A percentile compares a stretch with the other conserved stretches of the same genome.
Conservation (phyloP, 2,888 invertebrate species). For the Lymantria dispar region DNA sequence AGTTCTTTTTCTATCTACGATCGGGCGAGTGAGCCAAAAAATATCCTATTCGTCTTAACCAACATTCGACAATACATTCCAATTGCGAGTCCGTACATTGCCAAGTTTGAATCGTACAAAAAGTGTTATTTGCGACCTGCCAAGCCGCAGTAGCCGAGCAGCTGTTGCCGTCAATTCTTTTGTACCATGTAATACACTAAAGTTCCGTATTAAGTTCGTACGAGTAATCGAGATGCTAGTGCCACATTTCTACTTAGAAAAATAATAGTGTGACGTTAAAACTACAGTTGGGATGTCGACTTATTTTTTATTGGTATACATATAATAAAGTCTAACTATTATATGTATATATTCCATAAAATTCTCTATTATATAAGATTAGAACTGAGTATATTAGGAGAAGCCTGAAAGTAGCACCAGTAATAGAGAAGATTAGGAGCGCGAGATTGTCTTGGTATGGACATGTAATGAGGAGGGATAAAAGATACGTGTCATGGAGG, state of each 20-base stretch:
- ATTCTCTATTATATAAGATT: no score
- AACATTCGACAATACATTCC: slow-evolving; percentile 11
- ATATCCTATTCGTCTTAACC: slow-evolving; percentile 4
- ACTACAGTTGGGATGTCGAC: no score
- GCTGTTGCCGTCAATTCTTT: slow-evolving; percentile 18
- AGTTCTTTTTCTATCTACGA: background rate
- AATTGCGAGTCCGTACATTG: slow-evolving; percentile 10
- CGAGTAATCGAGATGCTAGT: background rate
- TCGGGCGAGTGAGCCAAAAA: background rate
- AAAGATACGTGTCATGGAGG: no score
- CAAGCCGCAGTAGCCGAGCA: slow-evolving; percentile 9
- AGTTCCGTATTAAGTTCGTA: slow-evolving; percentile 25
- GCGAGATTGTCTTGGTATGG: no score
- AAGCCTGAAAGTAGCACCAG: no score
- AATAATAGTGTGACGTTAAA: background rate
- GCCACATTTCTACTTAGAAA: background rate
- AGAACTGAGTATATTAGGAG: no score
- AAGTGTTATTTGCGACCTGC: slow-evolving; percentile 14
- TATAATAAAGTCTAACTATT: no score
- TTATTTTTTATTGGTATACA: no score
- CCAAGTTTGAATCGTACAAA: slow-evolving; percentile 12
- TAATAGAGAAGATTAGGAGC: no score
- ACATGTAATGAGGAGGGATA: no score
- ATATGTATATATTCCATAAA: no score
- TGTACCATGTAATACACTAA: slow-evolving; percentile 26